Conservation (phyloP, 2,113 vertebrate genomes). For the Sarotherodon lohbergeri region DNA sequence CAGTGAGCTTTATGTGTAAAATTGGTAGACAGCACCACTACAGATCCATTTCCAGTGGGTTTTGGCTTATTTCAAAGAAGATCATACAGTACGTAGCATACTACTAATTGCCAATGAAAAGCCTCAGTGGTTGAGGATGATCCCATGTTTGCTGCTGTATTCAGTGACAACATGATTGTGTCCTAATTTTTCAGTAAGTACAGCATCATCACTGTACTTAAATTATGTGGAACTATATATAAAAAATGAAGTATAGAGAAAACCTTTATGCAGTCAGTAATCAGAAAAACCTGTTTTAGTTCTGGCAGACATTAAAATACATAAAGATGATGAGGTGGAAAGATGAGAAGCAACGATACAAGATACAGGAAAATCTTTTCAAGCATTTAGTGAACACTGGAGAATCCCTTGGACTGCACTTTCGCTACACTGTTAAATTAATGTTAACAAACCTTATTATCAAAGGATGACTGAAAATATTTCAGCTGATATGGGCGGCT, state of each 20-base stretch:
- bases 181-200: neutral
- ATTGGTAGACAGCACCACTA: neutral
- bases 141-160: neutral
- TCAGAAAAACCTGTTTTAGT: neutral
- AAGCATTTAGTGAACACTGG: neutral
- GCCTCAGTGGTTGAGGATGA: neutral
- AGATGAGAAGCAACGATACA: neutral
- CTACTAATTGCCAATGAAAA: neutral
- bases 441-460: neutral
- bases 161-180: neutral
- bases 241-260: neutral
- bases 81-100: rapidly evolving
- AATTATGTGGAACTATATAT: neutral
- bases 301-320: neutral
- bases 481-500: neutral
- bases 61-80: neutral
- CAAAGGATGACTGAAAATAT: neutral
- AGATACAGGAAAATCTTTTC: neutral
- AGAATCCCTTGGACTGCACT: neutral
- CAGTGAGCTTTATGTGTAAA: neutral
- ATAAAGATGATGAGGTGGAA: neutral
- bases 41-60: neutral
- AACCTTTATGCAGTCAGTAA: neutral
- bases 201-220: neutral
- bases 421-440: neutral